Conservation (phyloP, 2,797 vertebrate species). For the Propithecus deckenii region DNA sequence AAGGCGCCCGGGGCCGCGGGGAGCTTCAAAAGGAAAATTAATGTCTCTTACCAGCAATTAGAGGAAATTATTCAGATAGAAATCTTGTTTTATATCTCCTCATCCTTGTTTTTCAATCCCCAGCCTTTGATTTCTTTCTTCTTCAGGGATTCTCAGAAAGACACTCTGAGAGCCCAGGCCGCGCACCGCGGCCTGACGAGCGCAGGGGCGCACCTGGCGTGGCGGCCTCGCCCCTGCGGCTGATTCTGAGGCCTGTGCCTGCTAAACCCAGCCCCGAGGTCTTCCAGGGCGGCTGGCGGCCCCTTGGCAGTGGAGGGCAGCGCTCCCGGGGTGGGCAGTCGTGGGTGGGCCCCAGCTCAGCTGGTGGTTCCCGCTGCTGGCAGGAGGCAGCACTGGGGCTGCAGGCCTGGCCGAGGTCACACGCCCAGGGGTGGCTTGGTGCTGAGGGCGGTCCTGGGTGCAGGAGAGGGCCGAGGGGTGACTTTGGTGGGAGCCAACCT, state of each 20-base stretch:
- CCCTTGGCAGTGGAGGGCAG: conserved; percentile 67
- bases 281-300: conserved; percentile 70
- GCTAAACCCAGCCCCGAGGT: conserved; percentile 75
- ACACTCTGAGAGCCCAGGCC: conserved; percentile 82
- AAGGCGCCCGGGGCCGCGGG: conserved; percentile 83
- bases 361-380: not conserved
- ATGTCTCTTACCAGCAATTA: conserved; percentile 90
- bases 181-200: conserved; percentile 82
- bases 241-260: conserved; percentile 73
- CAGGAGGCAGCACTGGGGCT: not conserved
- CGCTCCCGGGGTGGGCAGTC: conserved; percentile 20
- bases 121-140: conserved; percentile 86
- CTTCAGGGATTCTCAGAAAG: conserved; percentile 84
- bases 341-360: conserved; percentile 66
- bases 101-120: conserved; percentile 87
- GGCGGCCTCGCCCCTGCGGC: conserved; percentile 55
- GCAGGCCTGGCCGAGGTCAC: not conserved
- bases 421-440: fast-evolving
- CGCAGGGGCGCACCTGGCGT: conserved; percentile 83
- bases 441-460: not conserved
- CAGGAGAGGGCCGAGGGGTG: not conserved
- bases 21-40: conserved; percentile 90
- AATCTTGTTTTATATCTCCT: conserved; percentile 89
- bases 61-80: conserved; percentile 89
- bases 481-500: not conserved